Conservation (phyloP, 2,888 invertebrate genomes). For the Cinara cedri region DNA sequence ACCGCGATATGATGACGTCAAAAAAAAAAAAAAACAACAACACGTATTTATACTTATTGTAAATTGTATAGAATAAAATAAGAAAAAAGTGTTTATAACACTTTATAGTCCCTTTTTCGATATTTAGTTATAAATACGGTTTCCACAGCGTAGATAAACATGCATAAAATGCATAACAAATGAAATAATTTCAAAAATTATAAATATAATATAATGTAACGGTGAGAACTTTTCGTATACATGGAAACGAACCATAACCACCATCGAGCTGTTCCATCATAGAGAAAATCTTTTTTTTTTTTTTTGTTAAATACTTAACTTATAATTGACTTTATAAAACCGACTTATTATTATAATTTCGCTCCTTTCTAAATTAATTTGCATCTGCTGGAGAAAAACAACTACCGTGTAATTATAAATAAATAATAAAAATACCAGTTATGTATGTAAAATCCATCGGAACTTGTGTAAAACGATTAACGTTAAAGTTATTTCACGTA, state of each 20-base stretch:
- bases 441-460: constrained; percentile 2
- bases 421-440: constrained; percentile 32
- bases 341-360: constrained; percentile 7
- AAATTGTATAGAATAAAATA: no score
- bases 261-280: neutral
- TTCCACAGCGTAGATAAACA: no score
- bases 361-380: constrained; percentile 50
- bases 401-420: constrained; percentile 14
- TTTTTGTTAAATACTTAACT: constrained; percentile 3
- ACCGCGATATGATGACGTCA: no score
- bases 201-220: neutral
- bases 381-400: neutral
- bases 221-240: neutral
- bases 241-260: neutral
- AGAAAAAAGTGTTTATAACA: no score
- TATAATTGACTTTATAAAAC: neutral
- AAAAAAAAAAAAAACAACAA: no score
- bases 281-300: constrained; percentile 10
- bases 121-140: no score
- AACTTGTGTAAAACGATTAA: no score
- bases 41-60: no score
- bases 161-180: no score
- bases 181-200: neutral
- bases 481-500: no score
- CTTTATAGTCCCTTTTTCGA: no score